A percentile compares a stretch with the other conserved stretches of the same genome.
These are phyloP conservation scores for Prolemur simus DNA, from an alignment of 2,113 vertebrate genomes.

Conservation along the genomic window DNA sequence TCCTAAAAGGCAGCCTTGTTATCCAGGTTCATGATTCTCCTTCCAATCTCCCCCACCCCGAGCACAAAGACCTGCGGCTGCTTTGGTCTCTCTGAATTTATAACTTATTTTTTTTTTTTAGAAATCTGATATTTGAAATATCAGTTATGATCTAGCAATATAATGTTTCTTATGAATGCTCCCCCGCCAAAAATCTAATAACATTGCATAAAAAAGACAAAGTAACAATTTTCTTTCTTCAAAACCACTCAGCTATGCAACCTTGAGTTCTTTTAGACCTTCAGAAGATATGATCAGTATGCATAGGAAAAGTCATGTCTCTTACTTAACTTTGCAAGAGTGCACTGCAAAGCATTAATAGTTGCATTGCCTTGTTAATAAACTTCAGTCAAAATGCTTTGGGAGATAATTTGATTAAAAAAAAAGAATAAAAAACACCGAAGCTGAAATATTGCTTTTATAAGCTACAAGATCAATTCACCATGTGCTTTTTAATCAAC, in stretches of 20 bases:
- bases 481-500: conserved; percentile 72
- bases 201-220: conserved; percentile 66
- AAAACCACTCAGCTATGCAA: conserved; percentile 64
- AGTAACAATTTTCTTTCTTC: conserved; percentile 73
- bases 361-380: conserved; percentile 67
- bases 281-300: conserved; percentile 63
- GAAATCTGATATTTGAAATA: conserved; percentile 69
- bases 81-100: conserved; percentile 36
- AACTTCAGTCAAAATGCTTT: conserved; percentile 67
- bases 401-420: conserved; percentile 73
- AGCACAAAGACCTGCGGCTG: background rate
- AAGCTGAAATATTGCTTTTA: conserved; percentile 74
- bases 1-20: background rate
- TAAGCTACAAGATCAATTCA: conserved; percentile 66
- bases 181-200: conserved; percentile 70
- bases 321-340: conserved; percentile 62
- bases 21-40: background rate
- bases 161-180: conserved; percentile 73
- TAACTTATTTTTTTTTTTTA: conserved; percentile 44
- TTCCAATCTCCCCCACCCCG: background rate
- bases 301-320: conserved; percentile 46
- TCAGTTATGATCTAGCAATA: conserved; percentile 67
- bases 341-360: conserved; percentile 40
- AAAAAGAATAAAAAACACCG: conserved; percentile 71
- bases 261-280: conserved; percentile 63